Base-by-base conservation (phyloP, 2,888 invertebrate genomes). In the Rhagophthalmus giganteus region DNA sequence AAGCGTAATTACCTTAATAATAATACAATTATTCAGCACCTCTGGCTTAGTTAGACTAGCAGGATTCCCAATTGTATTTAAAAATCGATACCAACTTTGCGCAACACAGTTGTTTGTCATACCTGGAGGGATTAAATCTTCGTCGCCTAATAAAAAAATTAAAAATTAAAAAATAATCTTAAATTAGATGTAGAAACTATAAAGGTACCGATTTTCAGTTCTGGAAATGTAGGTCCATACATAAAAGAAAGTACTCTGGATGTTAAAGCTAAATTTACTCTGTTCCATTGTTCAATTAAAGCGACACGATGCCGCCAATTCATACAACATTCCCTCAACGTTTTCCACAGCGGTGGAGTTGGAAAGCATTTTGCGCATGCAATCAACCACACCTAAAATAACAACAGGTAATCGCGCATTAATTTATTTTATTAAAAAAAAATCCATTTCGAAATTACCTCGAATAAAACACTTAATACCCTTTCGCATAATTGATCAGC, bases 301-400 rank as follows among this genome's bases (percentile, higher is more conserved):
- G 94, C 92, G 52, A 92, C 84, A 53, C 96, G 86, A 78, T 98
- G 97, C 7, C 97, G 82, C 96, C 97, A 97, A 67, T 89, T 87
- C 65, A 88, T 82, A 74, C 94, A 94, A 66, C 94, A 90, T 75
- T 94, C 94, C 63, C 92, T 83, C 55, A 97, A 78, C 0, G 96
- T 96, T 72, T 94, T 93, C 96, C 96, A 97, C 59, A 96, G 78
- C 1, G 94, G 90, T 3, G 97, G 97, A 2, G 94, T 88, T 1
- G 97, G 97, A 77, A 97, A 97, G 70, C 91, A 94, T 57, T 82
- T 80, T 39, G 82, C 79, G 67, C 88, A 89, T 2, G 88, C 86
- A 34, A 87, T 76, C 39, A 90, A 70, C 89, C 89, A 89, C 24
- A 82, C 77, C 77, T 80, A 52, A 34, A 54, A 28, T 49, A 42